Base-by-base conservation (phyloP, 1,140 invertebrate species). In the Myzus persicae region DNA sequence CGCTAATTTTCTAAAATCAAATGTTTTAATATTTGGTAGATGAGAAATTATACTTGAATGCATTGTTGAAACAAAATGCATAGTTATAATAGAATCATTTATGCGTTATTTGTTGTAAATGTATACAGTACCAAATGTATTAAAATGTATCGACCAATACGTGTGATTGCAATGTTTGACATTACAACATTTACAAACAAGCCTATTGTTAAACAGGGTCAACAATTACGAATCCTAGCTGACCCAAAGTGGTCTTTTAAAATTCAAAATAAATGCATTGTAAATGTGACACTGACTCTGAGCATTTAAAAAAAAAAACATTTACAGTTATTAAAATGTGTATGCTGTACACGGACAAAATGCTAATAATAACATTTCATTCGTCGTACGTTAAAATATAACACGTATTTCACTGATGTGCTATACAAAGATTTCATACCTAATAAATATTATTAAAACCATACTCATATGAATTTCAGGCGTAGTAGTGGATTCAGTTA, bases 201-300 rank as follows among this genome's bases (percentile, higher is more conserved):
- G 46, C 44, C 87, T 46, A 48, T 40, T 59, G 88, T 59, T 40
- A 54, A 40, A 90, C 38, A 90, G 51, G 48, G 51, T 90, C 36
- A 90, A 38, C 88, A 59, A 90, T 59, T 89, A 51, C 88, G 38
- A 59, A 59, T 59, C 46, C 44, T 88, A 40, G 76, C 36, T 76
- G 59, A 26, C 42, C 85, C 44, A 46, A 87, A n/a, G 42, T 8
- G n/a, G 26, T 46, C 11, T 87, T 85, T 76, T 76, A 76, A 76
- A 76, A 76, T 76, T 76, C 59, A n/a, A 76, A 76, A 76, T 76
- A 76, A 76, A 76, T 76, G 59, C 59, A 76, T 76, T 76, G n/a
- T 14, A 76, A 67, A 76, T 76, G 59, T 76, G 59, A 76, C 59
- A 76, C 59, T 76, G 59, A 76, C 59, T 76, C 59, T 76, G 59